Conservation (phyloP, 2,113 vertebrate species). For the Panthera leo region DNA sequence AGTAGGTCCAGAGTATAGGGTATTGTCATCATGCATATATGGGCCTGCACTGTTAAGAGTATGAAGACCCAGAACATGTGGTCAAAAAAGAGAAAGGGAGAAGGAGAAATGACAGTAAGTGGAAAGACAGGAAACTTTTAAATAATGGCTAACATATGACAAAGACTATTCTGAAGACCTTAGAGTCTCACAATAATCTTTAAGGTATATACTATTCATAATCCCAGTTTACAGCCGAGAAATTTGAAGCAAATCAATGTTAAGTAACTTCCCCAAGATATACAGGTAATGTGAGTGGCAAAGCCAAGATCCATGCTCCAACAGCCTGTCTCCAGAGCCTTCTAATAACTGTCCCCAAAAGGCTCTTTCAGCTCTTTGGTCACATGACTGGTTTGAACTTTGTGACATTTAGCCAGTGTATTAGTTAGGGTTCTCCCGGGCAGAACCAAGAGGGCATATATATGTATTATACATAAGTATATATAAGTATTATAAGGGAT, state of each 20-base stretch:
- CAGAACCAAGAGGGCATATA: background rate
- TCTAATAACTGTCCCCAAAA: background rate
- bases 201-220: background rate
- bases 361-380: background rate
- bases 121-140: background rate
- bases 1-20: background rate
- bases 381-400: background rate
- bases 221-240: background rate
- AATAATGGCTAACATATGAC: background rate
- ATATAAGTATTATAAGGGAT: background rate
- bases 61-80: background rate
- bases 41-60: background rate
- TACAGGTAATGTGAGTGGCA: background rate
- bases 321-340: background rate
- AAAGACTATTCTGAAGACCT: background rate
- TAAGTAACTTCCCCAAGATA: background rate
- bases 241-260: background rate
- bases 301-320: background rate
- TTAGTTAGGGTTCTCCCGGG: background rate
- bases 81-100: background rate
- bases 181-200: background rate
- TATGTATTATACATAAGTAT: too few species aligned
- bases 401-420: background rate
- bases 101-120: background rate
- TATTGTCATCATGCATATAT: background rate